Evolutionary conservation across 2,888 invertebrate species (phyloP).

Genomic region (Trisateles emortualis): DNA sequence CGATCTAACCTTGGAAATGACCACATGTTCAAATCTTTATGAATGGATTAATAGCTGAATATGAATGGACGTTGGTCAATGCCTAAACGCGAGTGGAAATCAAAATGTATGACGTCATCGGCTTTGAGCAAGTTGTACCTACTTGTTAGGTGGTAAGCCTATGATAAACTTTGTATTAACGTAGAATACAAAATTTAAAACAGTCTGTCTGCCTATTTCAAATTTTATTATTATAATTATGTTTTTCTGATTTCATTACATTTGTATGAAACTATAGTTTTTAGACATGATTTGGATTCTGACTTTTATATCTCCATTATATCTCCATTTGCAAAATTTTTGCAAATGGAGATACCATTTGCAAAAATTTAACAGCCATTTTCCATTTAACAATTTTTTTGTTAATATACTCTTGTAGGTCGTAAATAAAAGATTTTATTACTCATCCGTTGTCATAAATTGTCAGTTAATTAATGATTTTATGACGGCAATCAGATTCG

Average conservation of each 20-base stretch:
- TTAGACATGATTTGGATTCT: too few species aligned
- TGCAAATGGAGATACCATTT: too few species aligned
- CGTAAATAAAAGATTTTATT: slow-evolving; percentile 39
- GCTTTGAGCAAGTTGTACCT: slow-evolving; percentile 14
- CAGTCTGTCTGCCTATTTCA: not conserved
- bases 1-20: slow-evolving; percentile 66
- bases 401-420: slow-evolving; percentile 9
- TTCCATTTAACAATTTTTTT: slow-evolving; percentile 7
- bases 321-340: too few species aligned
- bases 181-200: not conserved
- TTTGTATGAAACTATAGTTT: too few species aligned
- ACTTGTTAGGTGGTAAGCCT: slow-evolving; percentile 4
- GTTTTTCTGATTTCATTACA: not conserved
- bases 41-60: slow-evolving; percentile 66
- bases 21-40: slow-evolving; percentile 62
- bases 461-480: slow-evolving; percentile 43
- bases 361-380: slow-evolving; percentile 35
- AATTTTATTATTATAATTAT: not conserved
- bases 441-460: slow-evolving; percentile 36
- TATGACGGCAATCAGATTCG: slow-evolving; percentile 34
- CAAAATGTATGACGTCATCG: slow-evolving; percentile 55
- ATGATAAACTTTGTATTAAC: not conserved
- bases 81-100: slow-evolving; percentile 55
- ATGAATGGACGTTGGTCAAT: slow-evolving; percentile 64
- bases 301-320: too few species aligned